These are phyloP conservation scores for Beris morrisii DNA, from an alignment of 2,888 invertebrate species.

Conservation along the genomic window DNA sequence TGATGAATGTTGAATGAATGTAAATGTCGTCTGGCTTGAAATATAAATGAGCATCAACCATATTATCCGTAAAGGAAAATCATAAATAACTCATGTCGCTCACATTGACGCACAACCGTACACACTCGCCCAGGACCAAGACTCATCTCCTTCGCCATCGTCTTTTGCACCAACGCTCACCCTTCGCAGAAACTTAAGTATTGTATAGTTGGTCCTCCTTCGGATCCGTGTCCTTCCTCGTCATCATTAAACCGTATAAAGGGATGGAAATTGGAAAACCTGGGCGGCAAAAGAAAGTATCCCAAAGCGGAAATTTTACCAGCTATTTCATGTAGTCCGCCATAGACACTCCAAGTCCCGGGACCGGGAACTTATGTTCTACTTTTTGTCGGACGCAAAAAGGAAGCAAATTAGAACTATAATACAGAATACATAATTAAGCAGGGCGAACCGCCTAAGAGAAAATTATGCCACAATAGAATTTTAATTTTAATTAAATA, in stretches of 20 bases:
- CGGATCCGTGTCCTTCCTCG: no score
- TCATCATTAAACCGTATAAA: no score
- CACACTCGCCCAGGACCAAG: not conserved
- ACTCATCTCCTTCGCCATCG: no score
- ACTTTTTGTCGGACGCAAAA: not conserved
- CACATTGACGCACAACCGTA: not conserved
- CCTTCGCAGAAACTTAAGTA: no score
- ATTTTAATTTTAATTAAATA: constrained; percentile 30
- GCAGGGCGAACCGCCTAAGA: not conserved
- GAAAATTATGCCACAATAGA: constrained; percentile 27
- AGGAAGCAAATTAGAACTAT: constrained; percentile 23
- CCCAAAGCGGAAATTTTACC: no score
- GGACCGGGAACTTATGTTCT: no score
- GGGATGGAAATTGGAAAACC: no score
- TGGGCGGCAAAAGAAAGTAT: no score
- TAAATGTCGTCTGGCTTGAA: constrained; percentile 28
- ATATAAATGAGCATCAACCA: constrained; percentile 31
- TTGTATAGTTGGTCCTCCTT: no score
- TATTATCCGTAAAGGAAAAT: constrained; percentile 25
- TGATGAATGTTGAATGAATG: constrained; percentile 32
- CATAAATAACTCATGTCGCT: constrained; percentile 29
- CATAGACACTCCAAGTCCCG: no score
- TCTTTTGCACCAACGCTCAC: no score
- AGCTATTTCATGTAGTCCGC: no score
- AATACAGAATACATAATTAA: constrained; percentile 30